phyloP scores from a whole-genome alignment of 2,888 invertebrate genomes.

The Epinotia ramella region DNA sequence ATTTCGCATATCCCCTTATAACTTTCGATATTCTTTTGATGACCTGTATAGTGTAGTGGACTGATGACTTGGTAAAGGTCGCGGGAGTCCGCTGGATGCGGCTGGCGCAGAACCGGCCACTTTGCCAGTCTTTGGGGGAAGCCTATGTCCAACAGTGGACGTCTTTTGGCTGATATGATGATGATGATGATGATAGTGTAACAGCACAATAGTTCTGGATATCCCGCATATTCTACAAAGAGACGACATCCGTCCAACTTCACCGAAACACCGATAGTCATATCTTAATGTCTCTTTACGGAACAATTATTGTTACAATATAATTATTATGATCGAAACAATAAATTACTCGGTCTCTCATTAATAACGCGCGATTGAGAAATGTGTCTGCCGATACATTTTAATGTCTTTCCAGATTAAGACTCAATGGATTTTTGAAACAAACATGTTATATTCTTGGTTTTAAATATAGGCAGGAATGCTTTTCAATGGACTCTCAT shows the following conservation, averaged over 20 bases:
- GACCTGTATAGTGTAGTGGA: too few species aligned
- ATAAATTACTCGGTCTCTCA: slow-evolving; percentile 74
- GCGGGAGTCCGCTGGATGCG: too few species aligned
- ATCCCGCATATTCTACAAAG: slow-evolving; percentile 12
- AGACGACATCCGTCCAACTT: slow-evolving; percentile 22
- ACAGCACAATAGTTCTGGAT: slow-evolving; percentile 8
- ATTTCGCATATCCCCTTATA: too few species aligned
- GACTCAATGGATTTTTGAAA: slow-evolving; percentile 40
- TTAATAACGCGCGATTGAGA: slow-evolving; percentile 78
- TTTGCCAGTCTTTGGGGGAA: too few species aligned
- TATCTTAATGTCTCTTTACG: slow-evolving; percentile 78
- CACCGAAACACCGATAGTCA: slow-evolving; percentile 49
- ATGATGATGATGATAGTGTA: too few species aligned
- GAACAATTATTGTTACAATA: slow-evolving; percentile 81
- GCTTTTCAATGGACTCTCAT: slow-evolving; percentile 11
- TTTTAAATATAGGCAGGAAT: not conserved
- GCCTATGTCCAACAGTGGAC: too few species aligned
- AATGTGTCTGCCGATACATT: slow-evolving; percentile 68
- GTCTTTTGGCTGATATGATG: too few species aligned
- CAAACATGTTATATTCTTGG: slow-evolving; percentile 32
- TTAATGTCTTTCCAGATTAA: slow-evolving; percentile 48
- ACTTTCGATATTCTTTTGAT: too few species aligned
- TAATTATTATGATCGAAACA: slow-evolving; percentile 76
- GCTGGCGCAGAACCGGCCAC: too few species aligned
- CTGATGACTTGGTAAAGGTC: too few species aligned